Conservation (phyloP, 2,113 vertebrate genomes). For the Notiomystis cincta region DNA sequence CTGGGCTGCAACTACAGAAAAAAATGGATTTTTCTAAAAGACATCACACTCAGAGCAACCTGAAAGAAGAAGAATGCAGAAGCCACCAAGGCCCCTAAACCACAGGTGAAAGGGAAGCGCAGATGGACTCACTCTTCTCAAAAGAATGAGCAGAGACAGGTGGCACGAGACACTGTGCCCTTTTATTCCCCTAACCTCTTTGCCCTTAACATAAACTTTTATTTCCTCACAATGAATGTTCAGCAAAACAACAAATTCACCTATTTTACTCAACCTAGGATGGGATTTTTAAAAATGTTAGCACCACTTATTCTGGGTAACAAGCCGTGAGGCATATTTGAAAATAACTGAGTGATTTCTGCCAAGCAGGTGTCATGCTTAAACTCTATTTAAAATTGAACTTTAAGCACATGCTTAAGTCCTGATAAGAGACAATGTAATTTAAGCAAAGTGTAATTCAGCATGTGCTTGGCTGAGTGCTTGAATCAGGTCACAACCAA, state of each 20-base stretch:
- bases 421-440: not conserved
- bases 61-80: slow-evolving; percentile 15
- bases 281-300: not conserved
- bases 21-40: not conserved
- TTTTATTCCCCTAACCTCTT: not conserved
- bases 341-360: slow-evolving; percentile 19
- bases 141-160: not conserved
- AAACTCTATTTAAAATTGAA: not conserved
- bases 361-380: slow-evolving; percentile 3
- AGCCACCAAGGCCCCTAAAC: not conserved
- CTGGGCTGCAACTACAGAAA: not conserved
- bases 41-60: not conserved
- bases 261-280: not conserved
- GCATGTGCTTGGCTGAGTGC: not conserved
- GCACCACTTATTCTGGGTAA: not conserved
- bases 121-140: not conserved
- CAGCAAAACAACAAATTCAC: not conserved
- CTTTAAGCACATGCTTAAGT: not conserved
- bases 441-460: not conserved
- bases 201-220: not conserved
- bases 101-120: not conserved
- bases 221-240: not conserved
- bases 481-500: not conserved
- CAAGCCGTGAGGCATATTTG: not conserved
- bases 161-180: not conserved